Conservation (phyloP, 2,888 invertebrate genomes). For the Lasioglossum villosulum region DNA sequence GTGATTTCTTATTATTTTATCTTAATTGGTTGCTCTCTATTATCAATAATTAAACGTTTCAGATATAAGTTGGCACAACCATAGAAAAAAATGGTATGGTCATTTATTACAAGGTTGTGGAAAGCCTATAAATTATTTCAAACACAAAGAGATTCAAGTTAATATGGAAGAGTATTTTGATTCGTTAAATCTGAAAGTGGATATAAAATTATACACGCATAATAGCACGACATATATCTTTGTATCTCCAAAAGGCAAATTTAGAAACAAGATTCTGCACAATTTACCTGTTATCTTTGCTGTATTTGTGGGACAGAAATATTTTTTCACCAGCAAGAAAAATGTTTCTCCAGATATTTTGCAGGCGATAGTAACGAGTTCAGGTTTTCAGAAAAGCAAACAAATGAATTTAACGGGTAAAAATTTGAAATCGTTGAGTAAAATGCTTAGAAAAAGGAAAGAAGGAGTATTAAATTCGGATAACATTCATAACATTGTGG, state of each 20-base stretch:
- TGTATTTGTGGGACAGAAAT: conserved; percentile 72
- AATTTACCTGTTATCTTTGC: conserved; percentile 69
- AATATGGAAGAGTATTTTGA: conserved; percentile 64
- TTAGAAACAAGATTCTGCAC: conserved; percentile 19
- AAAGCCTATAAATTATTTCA: conserved; percentile 21
- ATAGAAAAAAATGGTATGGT: conserved; percentile 74
- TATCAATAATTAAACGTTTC: conserved; percentile 30
- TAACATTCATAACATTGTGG: conserved; percentile 35
- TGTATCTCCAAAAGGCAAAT: conserved; percentile 57
- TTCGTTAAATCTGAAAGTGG: conserved; percentile 57
- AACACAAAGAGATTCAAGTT: conserved; percentile 60
- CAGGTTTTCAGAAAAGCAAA: conserved; percentile 70
- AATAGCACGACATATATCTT: conserved; percentile 72
- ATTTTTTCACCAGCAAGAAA: conserved; percentile 76
- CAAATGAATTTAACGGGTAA: conserved; percentile 73
- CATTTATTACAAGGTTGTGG: conserved; percentile 62
- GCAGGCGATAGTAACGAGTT: conserved; percentile 56
- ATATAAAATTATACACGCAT: conserved; percentile 64
- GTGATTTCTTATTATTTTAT: neutral
- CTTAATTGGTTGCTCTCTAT: neutral
- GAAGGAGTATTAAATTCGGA: conserved; percentile 50
- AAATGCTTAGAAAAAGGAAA: conserved; percentile 67
- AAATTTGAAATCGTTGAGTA: conserved; percentile 75
- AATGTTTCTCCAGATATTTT: conserved; percentile 56
- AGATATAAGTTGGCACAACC: conserved; percentile 79